Base-by-base conservation (phyloP, 2,113 vertebrate genomes). In the Dicentrarchus labrax region DNA sequence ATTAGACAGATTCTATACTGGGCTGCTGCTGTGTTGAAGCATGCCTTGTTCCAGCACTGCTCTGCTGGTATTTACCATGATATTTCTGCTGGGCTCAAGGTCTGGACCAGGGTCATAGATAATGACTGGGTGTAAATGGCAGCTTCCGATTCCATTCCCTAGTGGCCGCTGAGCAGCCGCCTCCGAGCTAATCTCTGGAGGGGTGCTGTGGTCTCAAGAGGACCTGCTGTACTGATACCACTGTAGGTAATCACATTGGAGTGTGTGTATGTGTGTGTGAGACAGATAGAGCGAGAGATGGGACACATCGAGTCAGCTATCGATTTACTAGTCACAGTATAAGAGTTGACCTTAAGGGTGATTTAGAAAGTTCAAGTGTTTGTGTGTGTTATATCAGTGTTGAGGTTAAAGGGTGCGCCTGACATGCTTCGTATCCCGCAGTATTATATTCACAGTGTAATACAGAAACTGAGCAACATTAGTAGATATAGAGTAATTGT, bases 101-200 rank as follows among this genome's bases (percentile, higher is more conserved):
- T 88, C 74, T 80, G 59, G 11, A 61, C 36, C 57, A 48, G 78
- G 87, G 83, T 84, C 61, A 59, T 6, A 70, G 88, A 87, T 92
- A 93, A 94, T 86, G 92, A 90, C 89, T 87, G 81, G 56, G 91
- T 91, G 71, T 90, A 94, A 95, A 94, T 92, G 89, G 88, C 89
- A 91, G 76, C 77, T 72, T 86, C 73, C 8, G 51, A 48, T 67
- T 76, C 22, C 56, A 21, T 84, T 89, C 86, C 87, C 91, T 65
- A 59, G 85, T 8, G 60, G 59, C 45, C 2, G n/a, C 65, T 16
- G 54, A 45, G 22, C 66, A 88, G 82, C 47, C 7, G 51, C 81
- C 80, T 83, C 30, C 0, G 5, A 38, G 66, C 69, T 70, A 50
- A 74, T 91, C 89, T 85, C 86, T 72, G 71, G 85, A 91, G 88